Evolutionary conservation across 2,797 vertebrate genomes (phyloP), one percentile per base, ranked within the genome.

Genomic region (Malacoraja senta): DNA sequence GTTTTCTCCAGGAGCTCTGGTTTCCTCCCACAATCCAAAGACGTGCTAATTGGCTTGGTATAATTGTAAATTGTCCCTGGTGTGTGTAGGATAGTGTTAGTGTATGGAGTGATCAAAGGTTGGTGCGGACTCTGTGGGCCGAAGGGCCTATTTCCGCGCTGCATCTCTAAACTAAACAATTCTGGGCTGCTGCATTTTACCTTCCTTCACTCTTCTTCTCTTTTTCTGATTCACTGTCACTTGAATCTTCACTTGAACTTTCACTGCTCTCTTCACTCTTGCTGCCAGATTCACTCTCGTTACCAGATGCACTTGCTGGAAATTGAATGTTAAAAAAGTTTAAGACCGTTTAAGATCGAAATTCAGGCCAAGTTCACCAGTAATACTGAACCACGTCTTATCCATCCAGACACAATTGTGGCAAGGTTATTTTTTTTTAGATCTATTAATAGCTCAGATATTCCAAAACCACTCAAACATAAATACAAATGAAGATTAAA

Each of bases 171-270:
- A 53, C 44, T 53, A 53, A 88, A 68, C 63, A 88, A 68, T 35
- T 53, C n/a, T 68, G n/a, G 61, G 38, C 24, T 29, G 71, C 26
- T 58, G 24, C 8, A 76, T 9, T 44, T 94, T 96, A 98, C 98
- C 97, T 96, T 96, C 96, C 95, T 80, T 94, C 94, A 84, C 94
- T 95, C 93, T 93, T 3, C 93, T 93, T 94, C 8, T 90, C 90
- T 65, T 94, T 95, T 94, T 94, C 97, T 0, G 96, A 96, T 77
- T 97, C 96, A 29, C 95, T 96, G 71, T 96, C 95, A 93, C 95
- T 96, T 24, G 95, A 95, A 80, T 96, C 96, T 81, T 97, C 97
- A 86, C 96, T 96, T 93, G 96, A 96, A 93, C 95, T 96, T 74
- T 94, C 94, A 84, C 95, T 97, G 93, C 96, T 96, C 21, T 95